Percentiles rank a stretch among this genome's conserved stretches.
phyloP scores from a whole-genome alignment of 2,888 invertebrate genomes.

The Tetragnatha montana region DNA sequence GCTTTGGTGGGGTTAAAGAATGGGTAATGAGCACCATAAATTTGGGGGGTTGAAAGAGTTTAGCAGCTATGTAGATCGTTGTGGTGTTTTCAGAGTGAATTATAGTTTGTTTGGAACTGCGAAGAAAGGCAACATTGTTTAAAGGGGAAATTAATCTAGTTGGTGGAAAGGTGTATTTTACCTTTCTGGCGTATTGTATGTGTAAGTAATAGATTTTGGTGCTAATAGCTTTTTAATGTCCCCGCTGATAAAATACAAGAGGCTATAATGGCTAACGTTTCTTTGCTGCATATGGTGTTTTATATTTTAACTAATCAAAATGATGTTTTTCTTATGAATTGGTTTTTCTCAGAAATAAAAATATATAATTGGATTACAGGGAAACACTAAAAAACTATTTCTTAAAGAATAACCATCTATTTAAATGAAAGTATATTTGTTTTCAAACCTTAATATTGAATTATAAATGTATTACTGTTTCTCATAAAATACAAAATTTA shows the following conservation, averaged over 20 bases:
- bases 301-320: too few species aligned
- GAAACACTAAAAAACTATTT: too few species aligned
- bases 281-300: too few species aligned
- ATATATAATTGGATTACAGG: too few species aligned
- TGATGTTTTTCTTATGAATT: too few species aligned
- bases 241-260: background rate
- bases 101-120: background rate
- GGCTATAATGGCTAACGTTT: too few species aligned
- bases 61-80: background rate
- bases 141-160: background rate
- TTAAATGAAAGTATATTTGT: too few species aligned
- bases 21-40: constrained; percentile 24
- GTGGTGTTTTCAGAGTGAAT: background rate
- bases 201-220: background rate
- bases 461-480: too few species aligned
- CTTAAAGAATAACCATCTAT: too few species aligned
- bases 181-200: background rate
- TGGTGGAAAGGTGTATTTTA: background rate
- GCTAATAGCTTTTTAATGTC: background rate
- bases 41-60: constrained; percentile 1
- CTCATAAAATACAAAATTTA: too few species aligned
- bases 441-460: too few species aligned
- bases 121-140: background rate
- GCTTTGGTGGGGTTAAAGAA: constrained; percentile 4
- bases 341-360: too few species aligned